Conservation (phyloP, 2,888 invertebrate genomes). For the Xestia c-nigrum region DNA sequence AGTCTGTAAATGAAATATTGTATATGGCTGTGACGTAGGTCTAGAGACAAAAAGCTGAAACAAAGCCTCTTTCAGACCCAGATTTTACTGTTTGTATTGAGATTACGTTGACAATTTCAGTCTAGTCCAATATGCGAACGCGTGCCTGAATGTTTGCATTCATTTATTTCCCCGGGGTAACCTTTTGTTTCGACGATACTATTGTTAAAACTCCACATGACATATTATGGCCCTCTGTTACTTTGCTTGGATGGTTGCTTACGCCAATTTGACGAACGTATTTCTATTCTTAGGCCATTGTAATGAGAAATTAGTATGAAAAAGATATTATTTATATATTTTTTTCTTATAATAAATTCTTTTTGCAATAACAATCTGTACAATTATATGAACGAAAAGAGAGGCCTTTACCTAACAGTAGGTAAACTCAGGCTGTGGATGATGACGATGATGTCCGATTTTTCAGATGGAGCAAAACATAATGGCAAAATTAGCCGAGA, state of each 20-base stretch:
- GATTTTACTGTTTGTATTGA: conserved; percentile 39
- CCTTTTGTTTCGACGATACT: conserved; percentile 37
- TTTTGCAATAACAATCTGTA: no score
- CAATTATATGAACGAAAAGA: neutral
- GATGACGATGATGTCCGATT: neutral
- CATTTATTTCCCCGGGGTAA: conserved; percentile 46
- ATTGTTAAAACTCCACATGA: conserved; percentile 42
- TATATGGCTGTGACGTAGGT: neutral
- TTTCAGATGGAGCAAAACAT: conserved; percentile 81
- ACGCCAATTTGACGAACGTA: conserved; percentile 15
- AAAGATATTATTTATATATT: neutral
- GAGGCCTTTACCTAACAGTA: neutral
- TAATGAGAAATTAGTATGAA: neutral
- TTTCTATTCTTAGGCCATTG: conserved; percentile 12
- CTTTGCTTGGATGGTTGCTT: conserved; percentile 8
- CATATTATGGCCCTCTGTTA: conserved; percentile 22
- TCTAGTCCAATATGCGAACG: conserved; percentile 28
- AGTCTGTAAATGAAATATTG: neutral
- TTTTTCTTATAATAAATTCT: no score
- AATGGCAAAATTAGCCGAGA: conserved; percentile 82
- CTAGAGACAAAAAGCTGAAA: conserved; percentile 7
- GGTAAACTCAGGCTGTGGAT: neutral
- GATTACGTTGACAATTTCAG: conserved; percentile 29
- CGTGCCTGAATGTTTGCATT: conserved; percentile 28
- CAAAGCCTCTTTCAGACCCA: conserved; percentile 2